Conservation (phyloP, 2,113 vertebrate genomes). For the Ptilorrhoa leucosticta region DNA sequence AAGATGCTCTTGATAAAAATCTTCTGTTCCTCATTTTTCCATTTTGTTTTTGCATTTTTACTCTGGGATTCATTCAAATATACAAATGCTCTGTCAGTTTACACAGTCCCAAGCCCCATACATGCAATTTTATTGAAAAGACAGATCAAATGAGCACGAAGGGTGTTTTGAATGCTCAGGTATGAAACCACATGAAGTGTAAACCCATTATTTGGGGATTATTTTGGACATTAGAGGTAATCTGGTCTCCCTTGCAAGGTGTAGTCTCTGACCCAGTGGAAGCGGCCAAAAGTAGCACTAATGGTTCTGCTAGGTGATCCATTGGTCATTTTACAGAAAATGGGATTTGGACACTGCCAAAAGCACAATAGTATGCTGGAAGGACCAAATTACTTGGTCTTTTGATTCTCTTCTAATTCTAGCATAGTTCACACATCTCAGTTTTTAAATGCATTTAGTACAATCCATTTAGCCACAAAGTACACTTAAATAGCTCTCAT, state of each 20-base stretch:
- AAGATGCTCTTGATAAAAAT: background rate
- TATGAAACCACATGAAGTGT: background rate
- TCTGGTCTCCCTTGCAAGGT: background rate
- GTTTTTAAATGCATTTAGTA: background rate
- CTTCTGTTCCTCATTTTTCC: background rate
- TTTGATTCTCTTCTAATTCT: background rate
- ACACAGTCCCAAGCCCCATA: background rate
- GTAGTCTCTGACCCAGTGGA: background rate
- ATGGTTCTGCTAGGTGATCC: background rate
- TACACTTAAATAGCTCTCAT: background rate
- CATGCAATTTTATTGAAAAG: background rate
- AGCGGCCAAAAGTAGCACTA: background rate
- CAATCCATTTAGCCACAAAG: background rate
- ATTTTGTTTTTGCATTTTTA: background rate
- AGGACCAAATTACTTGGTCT: background rate
- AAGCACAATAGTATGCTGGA: background rate
- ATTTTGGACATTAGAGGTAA: background rate
- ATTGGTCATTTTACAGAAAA: background rate
- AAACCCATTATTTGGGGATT: background rate
- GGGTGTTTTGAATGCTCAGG: background rate
- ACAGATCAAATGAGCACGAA: background rate
- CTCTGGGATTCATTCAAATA: background rate
- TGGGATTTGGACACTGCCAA: background rate
- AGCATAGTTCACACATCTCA: background rate
- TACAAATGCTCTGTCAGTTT: background rate